Conservation (phyloP, 2,797 vertebrate species). For the Artibeus lituratus region DNA sequence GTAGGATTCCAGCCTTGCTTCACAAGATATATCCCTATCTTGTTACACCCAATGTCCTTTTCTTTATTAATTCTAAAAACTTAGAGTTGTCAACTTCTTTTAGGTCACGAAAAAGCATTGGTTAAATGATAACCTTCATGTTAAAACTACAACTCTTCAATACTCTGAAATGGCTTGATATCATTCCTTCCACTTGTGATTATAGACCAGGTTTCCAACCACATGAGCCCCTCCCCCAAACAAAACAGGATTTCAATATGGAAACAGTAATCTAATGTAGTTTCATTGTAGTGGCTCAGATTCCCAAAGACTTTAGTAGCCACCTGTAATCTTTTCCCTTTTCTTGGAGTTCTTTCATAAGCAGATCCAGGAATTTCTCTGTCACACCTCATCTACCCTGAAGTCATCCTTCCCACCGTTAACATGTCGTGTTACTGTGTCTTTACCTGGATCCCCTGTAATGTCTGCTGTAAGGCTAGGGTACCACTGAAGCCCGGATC, state of each 20-base stretch:
- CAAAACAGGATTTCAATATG: background rate
- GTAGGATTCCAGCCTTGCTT: background rate
- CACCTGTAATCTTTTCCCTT: background rate
- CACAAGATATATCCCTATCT: background rate
- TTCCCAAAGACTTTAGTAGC: background rate
- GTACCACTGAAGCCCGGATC: background rate
- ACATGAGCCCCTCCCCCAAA: background rate
- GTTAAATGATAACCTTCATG: background rate
- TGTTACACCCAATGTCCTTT: background rate
- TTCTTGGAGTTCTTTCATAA: background rate
- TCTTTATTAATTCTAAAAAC: background rate
- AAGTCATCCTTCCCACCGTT: background rate
- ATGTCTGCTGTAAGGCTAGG: background rate
- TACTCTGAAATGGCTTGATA: background rate
- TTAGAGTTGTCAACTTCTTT: background rate
- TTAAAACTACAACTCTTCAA: background rate
- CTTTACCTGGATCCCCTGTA: background rate
- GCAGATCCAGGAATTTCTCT: background rate
- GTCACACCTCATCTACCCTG: background rate
- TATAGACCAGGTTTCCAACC: background rate
- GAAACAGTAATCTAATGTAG: background rate
- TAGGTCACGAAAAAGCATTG: background rate
- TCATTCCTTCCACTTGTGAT: background rate
- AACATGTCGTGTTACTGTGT: background rate
- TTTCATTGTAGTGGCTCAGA: background rate